Evolutionary conservation across 2,113 vertebrate genomes (phyloP), one percentile per base, ranked within the genome.

Genomic region (Catagonus wagneri): DNA sequence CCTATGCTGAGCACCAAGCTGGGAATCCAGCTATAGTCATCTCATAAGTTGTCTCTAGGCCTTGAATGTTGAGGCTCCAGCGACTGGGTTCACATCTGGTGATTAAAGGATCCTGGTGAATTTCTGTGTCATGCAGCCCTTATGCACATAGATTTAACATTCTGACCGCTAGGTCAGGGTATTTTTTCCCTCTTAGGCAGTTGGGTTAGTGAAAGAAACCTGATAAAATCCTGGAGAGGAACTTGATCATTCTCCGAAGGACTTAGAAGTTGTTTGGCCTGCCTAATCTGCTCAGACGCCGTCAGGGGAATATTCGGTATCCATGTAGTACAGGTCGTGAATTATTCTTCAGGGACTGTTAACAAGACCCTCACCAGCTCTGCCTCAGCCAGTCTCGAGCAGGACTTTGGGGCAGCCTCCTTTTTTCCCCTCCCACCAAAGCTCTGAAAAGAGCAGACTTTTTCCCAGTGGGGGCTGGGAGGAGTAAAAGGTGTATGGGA

Each of bases 211-310:
- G 63, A 96, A 95, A 94, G 95, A 95, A 95, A 97, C n/a, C 89
- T 92, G 97, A 97, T 97, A 97, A 98, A 98, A 98, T 90, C 89
- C 95, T 95, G 93, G 93, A 91, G 39, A 65, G 93, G 89, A 97
- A 97, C 81, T 93, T 95, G 96, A 96, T 94, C 98, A 68, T 96
- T 95, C 97, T 97, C 96, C 96, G 95, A 97, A 95, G 74, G 96
- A 96, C 90, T 98, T 95, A 97, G 93, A 97, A 96, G 85, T 93
- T 96, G 95, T 97, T 98, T 97, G 98, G 97, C 95, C 97, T 97
- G 93, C 91, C 97, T 96, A 86, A 96, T 96, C 96, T 96, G 97
- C 97, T 97, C 97, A 97, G 96, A 92, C 63, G 92, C 97, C 93
- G 94, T 98, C 98, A 96, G 63, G 96, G 98, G 98, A 98, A 96